A percentile compares a stretch with the other conserved stretches of the same genome.
These are phyloP conservation scores for Stegodyphus mimosarum DNA, from an alignment of 1,140 invertebrate species.

Conservation along the genomic window DNA sequence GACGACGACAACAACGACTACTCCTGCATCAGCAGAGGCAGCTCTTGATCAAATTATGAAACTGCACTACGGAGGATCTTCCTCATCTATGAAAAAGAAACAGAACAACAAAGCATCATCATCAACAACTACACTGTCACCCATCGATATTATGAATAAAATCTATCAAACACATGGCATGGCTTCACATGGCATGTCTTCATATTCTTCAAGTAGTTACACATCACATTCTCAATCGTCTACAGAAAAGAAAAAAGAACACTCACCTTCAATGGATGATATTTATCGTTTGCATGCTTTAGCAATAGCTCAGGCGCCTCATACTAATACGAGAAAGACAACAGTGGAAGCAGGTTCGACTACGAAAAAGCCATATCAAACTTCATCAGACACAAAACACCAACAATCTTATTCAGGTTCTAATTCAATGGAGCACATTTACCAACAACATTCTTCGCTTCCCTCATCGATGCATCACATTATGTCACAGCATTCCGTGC, in stretches of 20 bases:
- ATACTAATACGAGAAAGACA: slow-evolving; percentile 10
- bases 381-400: slow-evolving; percentile 5
- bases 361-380: background rate
- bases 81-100: slow-evolving; percentile 8
- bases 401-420: background rate
- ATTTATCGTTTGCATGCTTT: slow-evolving; percentile 44
- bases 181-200: slow-evolving; percentile 19
- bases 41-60: background rate
- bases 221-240: background rate
- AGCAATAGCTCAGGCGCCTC: slow-evolving; percentile 34
- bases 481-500: slow-evolving; percentile 45
- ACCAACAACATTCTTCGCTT: slow-evolving; percentile 46
- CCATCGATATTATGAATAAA: slow-evolving; percentile 53
- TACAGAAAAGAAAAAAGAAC: slow-evolving; percentile 15
- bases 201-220: background rate
- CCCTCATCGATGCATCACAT: slow-evolving; percentile 55
- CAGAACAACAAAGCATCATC: background rate
- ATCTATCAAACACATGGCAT: slow-evolving; percentile 43
- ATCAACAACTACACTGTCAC: slow-evolving; percentile 30
- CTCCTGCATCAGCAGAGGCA: slow-evolving; percentile 1
- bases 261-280: slow-evolving; percentile 53
- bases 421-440: slow-evolving; percentile 41
- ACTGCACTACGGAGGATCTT: background rate
- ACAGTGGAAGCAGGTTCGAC: background rate
- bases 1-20: slow-evolving; percentile 24